These are phyloP conservation scores for Corbicula japonica DNA, from an alignment of 2,888 invertebrate genomes.

Conservation along the genomic window DNA sequence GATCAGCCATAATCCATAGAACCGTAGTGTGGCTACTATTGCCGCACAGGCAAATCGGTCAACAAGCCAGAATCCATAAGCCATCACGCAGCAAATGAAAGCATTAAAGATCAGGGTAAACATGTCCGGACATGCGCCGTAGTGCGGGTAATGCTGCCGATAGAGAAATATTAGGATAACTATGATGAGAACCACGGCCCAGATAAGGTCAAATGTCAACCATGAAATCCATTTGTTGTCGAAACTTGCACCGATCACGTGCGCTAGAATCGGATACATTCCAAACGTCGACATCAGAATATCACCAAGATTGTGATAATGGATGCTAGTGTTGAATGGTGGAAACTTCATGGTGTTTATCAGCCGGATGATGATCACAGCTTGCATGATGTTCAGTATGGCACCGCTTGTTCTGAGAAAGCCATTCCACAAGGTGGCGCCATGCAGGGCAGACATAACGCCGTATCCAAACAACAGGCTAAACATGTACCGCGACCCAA, in stretches of 20 bases:
- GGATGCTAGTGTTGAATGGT: neutral
- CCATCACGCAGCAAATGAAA: neutral
- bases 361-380: conserved; percentile 13
- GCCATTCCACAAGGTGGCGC: conserved; percentile 22
- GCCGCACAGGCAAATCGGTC: conserved; percentile 9
- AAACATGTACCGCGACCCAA: conserved; percentile 18
- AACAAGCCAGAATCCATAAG: conserved; percentile 17
- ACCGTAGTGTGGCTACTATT: neutral
- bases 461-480: conserved; percentile 22
- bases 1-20: conserved; percentile 25
- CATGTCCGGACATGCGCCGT: neutral
- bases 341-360: conserved; percentile 21
- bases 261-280: conserved; percentile 10
- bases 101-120: conserved; percentile 23
- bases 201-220: conserved; percentile 28
- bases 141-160: conserved; percentile 14
- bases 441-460: conserved; percentile 7
- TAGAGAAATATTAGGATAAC: neutral
- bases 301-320: neutral
- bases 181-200: conserved; percentile 12
- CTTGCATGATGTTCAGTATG: conserved; percentile 21
- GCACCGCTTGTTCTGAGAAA: conserved; percentile 5
- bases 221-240: conserved; percentile 21
- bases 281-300: conserved; percentile 8
- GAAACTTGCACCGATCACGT: conserved; percentile 21